Evolutionary conservation across 1,140 invertebrate genomes (phyloP), one percentile per base, ranked within the genome.

Genomic region (Apis cerana): DNA sequence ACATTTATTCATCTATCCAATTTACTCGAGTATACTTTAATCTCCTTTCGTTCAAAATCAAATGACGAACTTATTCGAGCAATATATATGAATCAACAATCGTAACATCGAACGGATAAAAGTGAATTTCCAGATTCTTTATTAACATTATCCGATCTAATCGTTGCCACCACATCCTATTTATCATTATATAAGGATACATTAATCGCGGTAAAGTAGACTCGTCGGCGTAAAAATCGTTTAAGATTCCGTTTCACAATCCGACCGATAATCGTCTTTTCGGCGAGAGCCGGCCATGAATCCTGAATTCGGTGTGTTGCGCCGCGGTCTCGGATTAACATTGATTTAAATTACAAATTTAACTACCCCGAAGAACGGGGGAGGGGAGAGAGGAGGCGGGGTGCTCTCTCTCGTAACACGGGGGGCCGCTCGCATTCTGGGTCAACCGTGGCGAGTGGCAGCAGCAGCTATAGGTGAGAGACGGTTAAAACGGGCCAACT

Each of bases 281-380:
- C 83, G 75, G n/a, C 83, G 71, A 77, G 71, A 33, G 70, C 75
- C 87, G 23, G 75, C 82, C 75, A 88, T 85, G 87, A 89, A 87
- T 88, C 79, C 85, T 59, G 74, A 82, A 75, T 83, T 83, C 77
- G 86, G 74, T 83, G 62, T 83, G 86, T 81, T 79, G 76, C 80
- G 69, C 64, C 79, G 80, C 71, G 82, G 80, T 77, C 82, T 67
- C 81, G 61, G 80, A 89, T 89, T 90, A 89, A 90, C 89, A 90
- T 89, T 84, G 84, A 90, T 90, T 90, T 90, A 89, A 89, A 90
- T 90, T 88, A 87, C 89, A 90, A 90, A 90, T 90, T 88, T 87
- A 89, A 88, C 87, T 89, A 84, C 76, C 86, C 70, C 74, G 52
- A 82, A 76, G 79, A 82, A 76, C 68, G 21, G 67, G 61, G 69